Evolutionary conservation across 2,797 vertebrate species (phyloP).

Genomic region (Podarcis lilfordi): DNA sequence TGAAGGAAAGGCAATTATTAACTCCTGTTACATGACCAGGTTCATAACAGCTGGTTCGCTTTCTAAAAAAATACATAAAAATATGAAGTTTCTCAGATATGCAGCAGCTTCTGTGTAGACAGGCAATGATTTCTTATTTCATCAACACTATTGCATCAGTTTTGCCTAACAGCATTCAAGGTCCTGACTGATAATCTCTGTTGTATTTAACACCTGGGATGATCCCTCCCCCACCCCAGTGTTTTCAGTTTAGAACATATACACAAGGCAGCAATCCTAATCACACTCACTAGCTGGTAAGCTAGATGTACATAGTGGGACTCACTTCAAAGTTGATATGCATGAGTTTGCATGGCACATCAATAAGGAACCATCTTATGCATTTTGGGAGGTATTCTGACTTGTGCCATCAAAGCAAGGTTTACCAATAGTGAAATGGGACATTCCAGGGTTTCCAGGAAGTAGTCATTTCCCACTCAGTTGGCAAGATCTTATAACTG

Average conservation of each 20-base stretch:
- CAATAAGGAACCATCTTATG: no score
- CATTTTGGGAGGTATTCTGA: no score
- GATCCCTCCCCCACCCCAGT: no score
- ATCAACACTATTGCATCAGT: not conserved
- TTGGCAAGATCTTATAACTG: not conserved
- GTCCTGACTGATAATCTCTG: no score
- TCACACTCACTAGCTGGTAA: not conserved
- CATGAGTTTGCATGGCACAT: no score
- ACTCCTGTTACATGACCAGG: conserved; percentile 38
- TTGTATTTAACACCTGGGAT: no score
- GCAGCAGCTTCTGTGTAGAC: not conserved
- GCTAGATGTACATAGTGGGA: no score
- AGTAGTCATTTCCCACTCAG: not conserved
- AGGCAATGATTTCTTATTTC: not conserved
- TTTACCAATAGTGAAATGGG: no score
- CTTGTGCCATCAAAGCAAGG: no score
- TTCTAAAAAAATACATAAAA: not conserved
- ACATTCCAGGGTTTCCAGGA: not conserved
- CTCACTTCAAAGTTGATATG: no score
- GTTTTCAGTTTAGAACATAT: not conserved
- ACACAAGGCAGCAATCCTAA: not conserved
- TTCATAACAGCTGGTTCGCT: conserved; percentile 35
- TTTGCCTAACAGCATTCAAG: no score
- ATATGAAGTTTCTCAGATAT: not conserved
- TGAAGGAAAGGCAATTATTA: conserved; percentile 9